phyloP scores from a whole-genome alignment of 2,797 vertebrate genomes.

The Falco concolor region DNA sequence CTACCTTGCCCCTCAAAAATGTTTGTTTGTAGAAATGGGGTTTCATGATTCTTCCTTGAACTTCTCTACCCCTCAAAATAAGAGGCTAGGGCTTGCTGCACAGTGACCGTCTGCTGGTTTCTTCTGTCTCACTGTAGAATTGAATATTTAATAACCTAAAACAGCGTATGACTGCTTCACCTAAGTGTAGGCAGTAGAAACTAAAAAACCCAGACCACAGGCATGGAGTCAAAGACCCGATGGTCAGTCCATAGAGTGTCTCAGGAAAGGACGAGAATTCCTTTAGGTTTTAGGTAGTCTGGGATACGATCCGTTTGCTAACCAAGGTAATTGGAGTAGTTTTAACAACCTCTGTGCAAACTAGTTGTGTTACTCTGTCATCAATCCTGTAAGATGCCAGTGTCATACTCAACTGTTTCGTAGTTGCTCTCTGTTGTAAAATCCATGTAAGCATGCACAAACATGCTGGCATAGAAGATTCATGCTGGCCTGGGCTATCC shows the following conservation, averaged over 20 bases:
- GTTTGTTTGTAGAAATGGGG: neutral
- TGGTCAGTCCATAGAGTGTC: neutral
- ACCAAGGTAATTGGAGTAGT: neutral
- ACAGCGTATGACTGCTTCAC: neutral
- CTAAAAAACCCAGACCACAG: rapidly evolving
- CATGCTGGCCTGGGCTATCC: rapidly evolving
- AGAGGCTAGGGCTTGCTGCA: neutral
- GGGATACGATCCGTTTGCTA: neutral
- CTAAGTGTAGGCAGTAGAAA: neutral
- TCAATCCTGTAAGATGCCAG: neutral
- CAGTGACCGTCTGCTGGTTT: slow-evolving; percentile 21
- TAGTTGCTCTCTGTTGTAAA: neutral
- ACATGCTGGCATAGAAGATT: neutral
- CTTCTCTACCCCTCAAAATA: neutral
- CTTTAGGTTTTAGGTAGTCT: neutral
- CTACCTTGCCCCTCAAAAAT: neutral
- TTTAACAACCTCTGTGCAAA: neutral
- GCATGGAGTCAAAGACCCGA: neutral
- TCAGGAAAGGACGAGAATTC: neutral
- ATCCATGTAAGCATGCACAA: neutral
- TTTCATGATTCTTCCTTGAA: neutral
- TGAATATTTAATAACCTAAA: slow-evolving; percentile 18
- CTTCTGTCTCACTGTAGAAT: neutral
- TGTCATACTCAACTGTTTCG: neutral
- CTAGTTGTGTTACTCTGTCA: neutral